These are phyloP conservation scores for Zelostemma sp. DNA, from an alignment of 1,140 invertebrate genomes.

Conservation along the genomic window DNA sequence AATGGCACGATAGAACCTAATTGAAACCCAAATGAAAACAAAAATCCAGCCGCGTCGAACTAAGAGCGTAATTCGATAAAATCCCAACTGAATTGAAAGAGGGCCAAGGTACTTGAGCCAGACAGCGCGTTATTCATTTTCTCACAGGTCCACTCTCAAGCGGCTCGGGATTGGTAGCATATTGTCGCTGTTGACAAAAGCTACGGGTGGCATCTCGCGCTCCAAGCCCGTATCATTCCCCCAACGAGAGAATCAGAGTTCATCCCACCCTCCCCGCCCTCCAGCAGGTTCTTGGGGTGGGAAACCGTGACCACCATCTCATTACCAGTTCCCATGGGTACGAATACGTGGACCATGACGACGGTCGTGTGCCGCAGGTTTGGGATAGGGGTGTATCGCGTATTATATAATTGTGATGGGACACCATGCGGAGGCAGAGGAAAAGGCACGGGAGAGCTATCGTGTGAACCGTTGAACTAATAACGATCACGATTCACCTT, in stretches of 20 bases:
- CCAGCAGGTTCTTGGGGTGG: slow-evolving; percentile 52
- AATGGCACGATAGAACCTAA: too few relatives aligned
- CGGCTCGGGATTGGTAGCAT: slow-evolving; percentile 59
- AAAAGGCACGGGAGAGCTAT: slow-evolving; percentile 41
- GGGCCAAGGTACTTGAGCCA: slow-evolving; percentile 2
- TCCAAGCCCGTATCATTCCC: slow-evolving; percentile 57
- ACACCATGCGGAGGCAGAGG: slow-evolving; percentile 42
- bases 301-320: slow-evolving; percentile 68
- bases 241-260: slow-evolving; percentile 31
- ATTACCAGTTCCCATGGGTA: slow-evolving; percentile 70
- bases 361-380: slow-evolving; percentile 57
- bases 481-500: slow-evolving; percentile 13
- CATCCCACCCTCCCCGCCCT: slow-evolving; percentile 47
- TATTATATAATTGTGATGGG: slow-evolving; percentile 67
- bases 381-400: slow-evolving; percentile 59
- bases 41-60: too few relatives aligned
- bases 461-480: slow-evolving; percentile 60
- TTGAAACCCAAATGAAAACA: too few relatives aligned
- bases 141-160: slow-evolving; percentile 65
- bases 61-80: too few relatives aligned
- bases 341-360: slow-evolving; percentile 37
- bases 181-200: slow-evolving; percentile 69
- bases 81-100: neutral
- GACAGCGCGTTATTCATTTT: slow-evolving; percentile 42
- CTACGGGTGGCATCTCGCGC: slow-evolving; percentile 53